Conservation (phyloP, 2,113 vertebrate species). For the Saccopteryx bilineata region DNA sequence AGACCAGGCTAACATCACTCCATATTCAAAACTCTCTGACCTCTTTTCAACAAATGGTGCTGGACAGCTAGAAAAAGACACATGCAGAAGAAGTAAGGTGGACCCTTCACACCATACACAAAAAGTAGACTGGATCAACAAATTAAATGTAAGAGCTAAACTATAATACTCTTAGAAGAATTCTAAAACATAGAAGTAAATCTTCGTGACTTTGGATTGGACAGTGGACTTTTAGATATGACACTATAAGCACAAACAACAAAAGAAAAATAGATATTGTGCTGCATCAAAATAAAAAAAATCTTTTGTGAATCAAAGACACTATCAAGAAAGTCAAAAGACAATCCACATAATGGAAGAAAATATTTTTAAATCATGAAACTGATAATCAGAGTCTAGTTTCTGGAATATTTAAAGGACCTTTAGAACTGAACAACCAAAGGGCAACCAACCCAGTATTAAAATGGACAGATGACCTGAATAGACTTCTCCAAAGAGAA, state of each 20-base stretch:
- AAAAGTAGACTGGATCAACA: neutral
- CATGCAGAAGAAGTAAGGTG: neutral
- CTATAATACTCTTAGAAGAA: neutral
- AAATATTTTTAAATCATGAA: neutral
- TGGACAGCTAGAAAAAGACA: neutral
- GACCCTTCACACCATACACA: neutral
- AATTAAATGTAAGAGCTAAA: neutral
- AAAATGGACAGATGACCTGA: neutral
- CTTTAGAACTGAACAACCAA: neutral
- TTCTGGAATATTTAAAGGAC: neutral
- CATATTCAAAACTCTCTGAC: conserved; percentile 10
- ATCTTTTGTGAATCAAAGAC: neutral
- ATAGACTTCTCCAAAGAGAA: neutral
- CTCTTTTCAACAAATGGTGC: neutral
- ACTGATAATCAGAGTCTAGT: neutral
- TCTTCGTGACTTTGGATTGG: neutral
- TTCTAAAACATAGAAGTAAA: neutral
- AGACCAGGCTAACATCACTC: neutral
- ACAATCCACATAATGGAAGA: neutral
- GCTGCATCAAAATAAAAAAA: neutral
- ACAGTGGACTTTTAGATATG: neutral
- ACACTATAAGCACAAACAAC: neutral
- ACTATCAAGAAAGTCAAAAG: conserved; percentile 39
- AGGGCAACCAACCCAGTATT: neutral
- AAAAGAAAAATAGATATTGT: neutral